Conservation (phyloP, 2,888 invertebrate genomes). For the Eupsilia transversa region DNA sequence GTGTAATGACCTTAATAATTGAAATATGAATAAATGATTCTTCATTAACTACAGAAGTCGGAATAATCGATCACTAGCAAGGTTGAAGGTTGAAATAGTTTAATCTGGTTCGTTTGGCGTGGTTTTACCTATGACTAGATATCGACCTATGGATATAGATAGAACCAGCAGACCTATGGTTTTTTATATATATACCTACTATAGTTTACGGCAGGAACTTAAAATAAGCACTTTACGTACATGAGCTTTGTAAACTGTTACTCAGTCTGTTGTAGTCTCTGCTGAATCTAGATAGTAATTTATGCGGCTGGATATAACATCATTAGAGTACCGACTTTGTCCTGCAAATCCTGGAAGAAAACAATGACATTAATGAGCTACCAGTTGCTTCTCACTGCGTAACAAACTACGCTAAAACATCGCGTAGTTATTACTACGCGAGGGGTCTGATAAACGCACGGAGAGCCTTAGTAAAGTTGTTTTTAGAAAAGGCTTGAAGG, state of each 20-base stretch:
- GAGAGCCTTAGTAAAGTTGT: too few species aligned
- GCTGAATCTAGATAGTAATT: too few species aligned
- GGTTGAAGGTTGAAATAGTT: neutral
- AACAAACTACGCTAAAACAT: neutral
- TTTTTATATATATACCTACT: neutral
- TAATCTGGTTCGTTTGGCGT: slow-evolving; percentile 3
- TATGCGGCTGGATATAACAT: neutral
- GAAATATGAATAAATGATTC: slow-evolving; percentile 27
- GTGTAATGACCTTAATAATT: neutral
- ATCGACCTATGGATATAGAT: slow-evolving; percentile 1
- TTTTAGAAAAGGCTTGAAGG: neutral
- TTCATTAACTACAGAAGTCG: neutral
- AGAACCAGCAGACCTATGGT: too few species aligned
- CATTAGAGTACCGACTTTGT: neutral
- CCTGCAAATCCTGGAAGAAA: neutral
- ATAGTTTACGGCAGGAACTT: neutral
- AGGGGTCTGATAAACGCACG: neutral
- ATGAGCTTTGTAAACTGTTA: neutral
- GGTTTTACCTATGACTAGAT: neutral
- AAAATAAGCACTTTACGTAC: neutral
- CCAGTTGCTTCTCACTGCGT: slow-evolving; percentile 26
- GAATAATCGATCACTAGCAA: neutral
- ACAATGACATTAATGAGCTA: slow-evolving; percentile 1
- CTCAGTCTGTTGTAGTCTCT: neutral
- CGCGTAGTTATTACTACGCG: neutral